Conservation (phyloP, 1,140 invertebrate genomes). For the Drosophila subpulchrella region DNA sequence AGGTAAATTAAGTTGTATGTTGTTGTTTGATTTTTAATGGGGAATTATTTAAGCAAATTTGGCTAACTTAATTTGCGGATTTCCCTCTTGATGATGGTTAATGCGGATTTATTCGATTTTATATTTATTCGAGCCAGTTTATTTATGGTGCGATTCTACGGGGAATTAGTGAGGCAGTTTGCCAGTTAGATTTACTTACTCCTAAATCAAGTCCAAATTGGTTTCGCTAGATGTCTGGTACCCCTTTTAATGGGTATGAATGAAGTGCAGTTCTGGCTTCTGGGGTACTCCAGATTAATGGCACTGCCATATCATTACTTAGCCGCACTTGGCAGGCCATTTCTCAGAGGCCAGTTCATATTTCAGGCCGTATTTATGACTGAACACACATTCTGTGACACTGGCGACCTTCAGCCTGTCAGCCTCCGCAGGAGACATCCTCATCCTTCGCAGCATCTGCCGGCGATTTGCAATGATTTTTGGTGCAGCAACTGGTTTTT, state of each 20-base stretch:
- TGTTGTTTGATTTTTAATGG: conserved; percentile 40
- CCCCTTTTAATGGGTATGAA: not conserved
- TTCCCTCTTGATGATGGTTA: not conserved
- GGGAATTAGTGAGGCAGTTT: not conserved
- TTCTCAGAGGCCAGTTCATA: conserved; percentile 36
- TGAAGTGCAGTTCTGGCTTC: not conserved
- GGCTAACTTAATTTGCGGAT: conserved; percentile 3
- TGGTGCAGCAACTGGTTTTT: conserved; percentile 73
- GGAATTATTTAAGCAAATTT: conserved; percentile 2
- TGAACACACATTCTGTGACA: conserved; percentile 42
- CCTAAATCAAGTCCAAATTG: conserved; percentile 1
- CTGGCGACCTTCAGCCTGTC: conserved; percentile 54
- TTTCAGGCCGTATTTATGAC: conserved; percentile 41
- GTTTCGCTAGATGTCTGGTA: not conserved
- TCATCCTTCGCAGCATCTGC: conserved; percentile 63
- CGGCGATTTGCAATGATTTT: conserved; percentile 77
- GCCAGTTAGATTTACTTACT: too few relatives aligned
- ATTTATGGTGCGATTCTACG: not conserved
- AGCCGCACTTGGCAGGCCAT: conserved; percentile 11
- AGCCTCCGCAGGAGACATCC: conserved; percentile 28
- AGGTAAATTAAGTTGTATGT: conserved; percentile 65
- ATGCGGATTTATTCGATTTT: not conserved
- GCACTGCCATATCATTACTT: conserved; percentile 10
- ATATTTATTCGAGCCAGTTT: not conserved
- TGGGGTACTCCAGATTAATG: conserved; percentile 12